A percentile compares a stretch with the other conserved stretches of the same genome.
Evolutionary conservation across 2,113 vertebrate species (phyloP).

Genomic region (Microcebus griseorufus): DNA sequence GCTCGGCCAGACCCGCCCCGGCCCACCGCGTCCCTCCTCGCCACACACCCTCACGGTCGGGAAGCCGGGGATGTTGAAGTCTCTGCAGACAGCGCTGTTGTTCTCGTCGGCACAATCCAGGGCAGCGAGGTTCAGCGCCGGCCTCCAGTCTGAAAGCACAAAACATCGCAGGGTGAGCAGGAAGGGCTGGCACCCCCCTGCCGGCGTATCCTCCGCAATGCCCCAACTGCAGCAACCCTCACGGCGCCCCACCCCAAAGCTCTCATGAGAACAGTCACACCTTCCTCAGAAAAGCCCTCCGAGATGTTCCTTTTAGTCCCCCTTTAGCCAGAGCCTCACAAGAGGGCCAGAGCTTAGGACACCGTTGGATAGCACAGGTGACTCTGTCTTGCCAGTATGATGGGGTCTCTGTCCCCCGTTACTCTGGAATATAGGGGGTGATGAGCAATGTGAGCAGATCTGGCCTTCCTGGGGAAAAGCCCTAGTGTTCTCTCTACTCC

Average conservation of each 20-base stretch:
- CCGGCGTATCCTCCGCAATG: not conserved
- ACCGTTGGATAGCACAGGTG: not conserved
- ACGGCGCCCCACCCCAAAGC: not conserved
- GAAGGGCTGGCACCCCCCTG: not conserved
- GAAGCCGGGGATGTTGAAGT: slow-evolving; percentile 83
- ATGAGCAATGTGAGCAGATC: not conserved
- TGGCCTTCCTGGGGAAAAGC: not conserved
- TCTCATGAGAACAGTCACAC: not conserved
- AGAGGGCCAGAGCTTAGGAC: not conserved
- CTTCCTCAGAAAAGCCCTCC: not conserved
- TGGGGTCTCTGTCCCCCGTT: not conserved
- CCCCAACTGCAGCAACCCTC: not conserved
- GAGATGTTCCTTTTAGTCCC: not conserved
- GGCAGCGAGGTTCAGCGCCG: slow-evolving; percentile 78
- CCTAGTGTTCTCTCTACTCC: not conserved
- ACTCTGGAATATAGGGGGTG: no score
- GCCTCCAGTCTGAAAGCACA: slow-evolving; percentile 81
- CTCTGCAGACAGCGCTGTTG: slow-evolving; percentile 77
- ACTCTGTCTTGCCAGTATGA: not conserved
- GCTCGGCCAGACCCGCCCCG: not conserved
- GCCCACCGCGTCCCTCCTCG: fast-evolving
- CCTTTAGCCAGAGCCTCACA: not conserved
- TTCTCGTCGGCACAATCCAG: slow-evolving; percentile 82
- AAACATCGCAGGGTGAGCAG: not conserved
- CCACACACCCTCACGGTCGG: slow-evolving; percentile 81